Evolutionary conservation across 2,113 vertebrate species (phyloP), one percentile per base, ranked within the genome.

Genomic region (Xenotilapia longispinis): DNA sequence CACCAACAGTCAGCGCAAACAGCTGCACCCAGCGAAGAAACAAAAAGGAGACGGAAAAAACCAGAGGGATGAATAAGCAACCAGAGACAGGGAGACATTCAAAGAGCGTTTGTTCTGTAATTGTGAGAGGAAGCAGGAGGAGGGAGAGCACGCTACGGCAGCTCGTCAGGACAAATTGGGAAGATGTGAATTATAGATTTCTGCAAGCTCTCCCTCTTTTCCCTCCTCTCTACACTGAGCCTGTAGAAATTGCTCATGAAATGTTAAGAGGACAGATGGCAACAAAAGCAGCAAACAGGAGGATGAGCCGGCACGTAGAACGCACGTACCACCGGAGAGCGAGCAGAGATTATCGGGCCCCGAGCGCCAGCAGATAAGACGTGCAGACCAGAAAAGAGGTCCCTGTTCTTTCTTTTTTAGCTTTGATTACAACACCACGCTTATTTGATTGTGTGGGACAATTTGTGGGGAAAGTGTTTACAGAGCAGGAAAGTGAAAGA

Each of bases 181-280:
- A 84, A 82, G 85, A 88, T 40, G 90, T 94, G 88, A 95, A 94
- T 95, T 93, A 94, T 95, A 90, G 85, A 95, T 90, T 81, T 81
- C 26, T n/a, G 75, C 82, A 63, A 73, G 79, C 84, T 70, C 47
- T 58, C 57, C 33, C 17, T 55, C 73, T 57, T 70, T 85, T 70
- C 84, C 51, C 57, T 60, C 83, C 42, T 53, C 17, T 78, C 23
- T 49, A 21, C 42, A 54, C 57, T 60, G 45, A 49, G 68, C 57
- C 63, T 90, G 83, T 86, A 86, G 60, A 88, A 86, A 84, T 31
- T 15, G 75, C 92, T 93, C 85, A 95, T 93, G 88, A 90, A 94
- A 95, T 90, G 90, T 93, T 94, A 87, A 93, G 87, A 89, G 87
- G 82, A 92, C 93, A 94, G 92, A 93, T 94, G 94, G 94, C 28